Evolutionary conservation across 2,113 vertebrate species (phyloP).

Genomic region (Corydoras sp.): DNA sequence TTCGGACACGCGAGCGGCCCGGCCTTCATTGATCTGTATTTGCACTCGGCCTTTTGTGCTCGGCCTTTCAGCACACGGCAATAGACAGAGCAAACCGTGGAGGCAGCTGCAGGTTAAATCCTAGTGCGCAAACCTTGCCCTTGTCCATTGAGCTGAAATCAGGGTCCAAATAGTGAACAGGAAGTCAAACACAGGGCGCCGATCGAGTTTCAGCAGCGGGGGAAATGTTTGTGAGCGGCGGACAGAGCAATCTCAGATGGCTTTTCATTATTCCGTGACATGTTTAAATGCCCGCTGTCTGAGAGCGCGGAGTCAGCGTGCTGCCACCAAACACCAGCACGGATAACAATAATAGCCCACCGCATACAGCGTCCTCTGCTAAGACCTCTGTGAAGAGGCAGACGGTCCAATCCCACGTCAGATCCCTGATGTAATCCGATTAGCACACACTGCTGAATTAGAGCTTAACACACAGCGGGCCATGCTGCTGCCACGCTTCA

Average conservation of each 20-base stretch:
- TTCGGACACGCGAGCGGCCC: constrained; percentile 46
- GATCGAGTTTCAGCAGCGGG: constrained; percentile 45
- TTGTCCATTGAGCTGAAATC: constrained; percentile 64
- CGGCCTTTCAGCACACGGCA: constrained; percentile 78
- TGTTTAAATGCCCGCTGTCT: constrained; percentile 33
- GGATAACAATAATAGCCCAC: not conserved
- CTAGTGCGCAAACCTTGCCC: constrained; percentile 66
- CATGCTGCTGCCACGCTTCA: constrained; percentile 10
- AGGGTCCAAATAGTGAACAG: constrained; percentile 52
- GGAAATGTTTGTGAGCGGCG: constrained; percentile 44
- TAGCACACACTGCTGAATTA: constrained; percentile 59
- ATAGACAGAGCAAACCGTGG: constrained; percentile 64
- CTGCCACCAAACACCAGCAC: not conserved
- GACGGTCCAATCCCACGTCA: constrained; percentile 36
- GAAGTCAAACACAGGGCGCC: constrained; percentile 56
- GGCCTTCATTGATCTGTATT: constrained; percentile 48
- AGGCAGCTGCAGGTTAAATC: constrained; percentile 69
- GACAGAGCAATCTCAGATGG: constrained; percentile 25
- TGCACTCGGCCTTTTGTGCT: constrained; percentile 66
- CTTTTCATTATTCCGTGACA: constrained; percentile 35
- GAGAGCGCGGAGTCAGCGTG: constrained; percentile 8
- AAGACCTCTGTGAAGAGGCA: constrained; percentile 49
- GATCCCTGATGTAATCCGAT: constrained; percentile 64
- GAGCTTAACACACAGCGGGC: constrained; percentile 58
- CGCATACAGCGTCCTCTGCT: not conserved